Percentiles rank a stretch among this genome's conserved stretches.
Conservation (phyloP, 2,797 vertebrate species). For the Melanogrammus aeglefinus region DNA sequence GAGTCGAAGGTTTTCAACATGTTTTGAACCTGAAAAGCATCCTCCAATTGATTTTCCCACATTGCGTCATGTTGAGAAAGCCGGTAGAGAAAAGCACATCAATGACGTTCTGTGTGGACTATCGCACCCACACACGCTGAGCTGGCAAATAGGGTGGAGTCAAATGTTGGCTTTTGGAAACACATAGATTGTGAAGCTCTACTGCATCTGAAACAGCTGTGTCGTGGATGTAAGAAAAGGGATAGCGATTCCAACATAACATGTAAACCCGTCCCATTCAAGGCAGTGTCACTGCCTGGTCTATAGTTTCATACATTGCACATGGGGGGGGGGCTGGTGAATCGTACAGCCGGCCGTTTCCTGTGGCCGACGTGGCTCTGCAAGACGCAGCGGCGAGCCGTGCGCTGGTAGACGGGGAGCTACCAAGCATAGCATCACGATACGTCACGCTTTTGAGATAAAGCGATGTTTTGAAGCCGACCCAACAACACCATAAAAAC, state of each 20-base stretch:
- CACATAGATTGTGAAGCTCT: neutral
- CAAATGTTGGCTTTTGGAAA: slow-evolving; percentile 34
- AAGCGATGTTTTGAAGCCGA: neutral
- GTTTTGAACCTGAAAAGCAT: neutral
- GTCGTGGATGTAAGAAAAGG: neutral
- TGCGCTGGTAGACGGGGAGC: slow-evolving; percentile 5
- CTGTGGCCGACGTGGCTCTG: slow-evolving; percentile 65
- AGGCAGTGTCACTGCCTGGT: neutral
- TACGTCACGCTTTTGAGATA: neutral
- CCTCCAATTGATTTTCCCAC: neutral
- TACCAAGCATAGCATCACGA: slow-evolving; percentile 21
- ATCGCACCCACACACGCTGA: slow-evolving; percentile 73
- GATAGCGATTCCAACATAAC: neutral
- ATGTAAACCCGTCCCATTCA: too few species aligned
- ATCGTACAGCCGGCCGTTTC: slow-evolving; percentile 32
- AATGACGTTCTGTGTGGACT: slow-evolving; percentile 36
- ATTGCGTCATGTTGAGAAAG: neutral
- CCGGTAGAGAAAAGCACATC: neutral
- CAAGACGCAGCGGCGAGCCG: slow-evolving; percentile 16
- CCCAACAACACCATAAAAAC: neutral
- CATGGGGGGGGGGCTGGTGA: neutral
- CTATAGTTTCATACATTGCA: slow-evolving; percentile 13
- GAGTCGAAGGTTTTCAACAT: too few species aligned
- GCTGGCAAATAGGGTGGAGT: slow-evolving; percentile 79
- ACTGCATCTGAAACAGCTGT: neutral